Evolutionary conservation across 2,113 vertebrate genomes (phyloP).

Genomic region (Oreocharis arfaki): DNA sequence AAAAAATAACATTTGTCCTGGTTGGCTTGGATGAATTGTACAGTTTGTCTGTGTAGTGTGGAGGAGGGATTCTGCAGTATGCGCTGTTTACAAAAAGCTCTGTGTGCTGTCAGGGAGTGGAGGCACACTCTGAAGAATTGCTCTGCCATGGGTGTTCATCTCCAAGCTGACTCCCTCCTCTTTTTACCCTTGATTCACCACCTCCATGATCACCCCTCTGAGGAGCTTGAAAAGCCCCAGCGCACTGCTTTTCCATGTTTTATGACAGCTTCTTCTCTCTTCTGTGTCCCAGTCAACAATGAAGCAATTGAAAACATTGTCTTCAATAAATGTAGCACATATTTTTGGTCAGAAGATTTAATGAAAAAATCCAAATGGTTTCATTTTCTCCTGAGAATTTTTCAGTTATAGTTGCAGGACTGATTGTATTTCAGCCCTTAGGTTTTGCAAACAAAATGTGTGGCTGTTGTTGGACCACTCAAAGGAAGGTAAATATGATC

Average conservation of each 20-base stretch:
- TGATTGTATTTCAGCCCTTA: neutral
- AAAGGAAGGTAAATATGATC: neutral
- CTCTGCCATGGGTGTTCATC: fast-evolving
- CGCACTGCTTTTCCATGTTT: neutral
- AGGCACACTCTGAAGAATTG: neutral
- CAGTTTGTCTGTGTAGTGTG: neutral
- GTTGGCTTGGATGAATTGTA: neutral
- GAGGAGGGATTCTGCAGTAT: neutral
- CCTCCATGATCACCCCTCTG: fast-evolving
- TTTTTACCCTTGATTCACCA: neutral
- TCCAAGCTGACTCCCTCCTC: neutral
- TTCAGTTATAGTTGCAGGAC: neutral
- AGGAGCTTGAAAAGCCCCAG: neutral
- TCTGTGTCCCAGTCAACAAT: neutral
- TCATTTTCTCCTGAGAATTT: neutral
- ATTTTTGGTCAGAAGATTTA: neutral
- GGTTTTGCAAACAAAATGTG: neutral
- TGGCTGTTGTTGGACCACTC: neutral
- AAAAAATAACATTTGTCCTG: neutral
- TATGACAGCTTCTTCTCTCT: neutral
- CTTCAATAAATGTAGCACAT: neutral
- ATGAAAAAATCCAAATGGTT: neutral
- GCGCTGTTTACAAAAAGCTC: neutral
- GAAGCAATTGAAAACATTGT: neutral
- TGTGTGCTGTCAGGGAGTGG: neutral